phyloP scores from a whole-genome alignment of 2,888 invertebrate species.

The Caenorhabditis drosophilae region DNA sequence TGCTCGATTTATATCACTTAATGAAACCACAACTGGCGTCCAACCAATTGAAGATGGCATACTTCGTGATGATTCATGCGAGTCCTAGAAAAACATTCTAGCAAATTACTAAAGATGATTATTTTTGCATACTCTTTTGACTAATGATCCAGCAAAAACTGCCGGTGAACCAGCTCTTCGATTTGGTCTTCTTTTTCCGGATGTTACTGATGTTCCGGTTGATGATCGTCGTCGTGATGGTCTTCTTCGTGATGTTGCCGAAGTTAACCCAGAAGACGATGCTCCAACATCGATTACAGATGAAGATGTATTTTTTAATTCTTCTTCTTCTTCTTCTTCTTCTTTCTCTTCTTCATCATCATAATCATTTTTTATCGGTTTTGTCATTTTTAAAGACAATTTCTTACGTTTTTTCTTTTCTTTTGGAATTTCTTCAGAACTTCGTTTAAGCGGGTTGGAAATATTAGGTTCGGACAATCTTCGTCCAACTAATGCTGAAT shows the following conservation, averaged over 20 bases:
- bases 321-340: too few species aligned
- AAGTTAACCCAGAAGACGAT: too few species aligned
- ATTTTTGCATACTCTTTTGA: constrained; percentile 13
- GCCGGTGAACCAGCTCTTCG: constrained; percentile 31
- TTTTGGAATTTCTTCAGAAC: too few species aligned
- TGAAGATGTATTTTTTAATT: too few species aligned
- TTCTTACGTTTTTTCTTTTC: too few species aligned
- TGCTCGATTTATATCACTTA: constrained; percentile 27
- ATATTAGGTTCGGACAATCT: too few species aligned
- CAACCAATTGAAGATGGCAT: constrained; percentile 39
- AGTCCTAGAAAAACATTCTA: constrained; percentile 8
- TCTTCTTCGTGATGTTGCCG: constrained; percentile 7
- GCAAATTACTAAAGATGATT: neutral
- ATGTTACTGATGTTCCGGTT: constrained; percentile 11
- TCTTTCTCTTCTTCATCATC: too few species aligned
- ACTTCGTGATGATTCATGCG: constrained; percentile 33
- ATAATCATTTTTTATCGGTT: too few species aligned
- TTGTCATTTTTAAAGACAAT: too few species aligned
- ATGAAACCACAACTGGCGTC: constrained; percentile 44
- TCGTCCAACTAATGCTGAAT: too few species aligned
- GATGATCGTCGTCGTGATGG: constrained; percentile 24
- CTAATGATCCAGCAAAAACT: constrained; percentile 22
- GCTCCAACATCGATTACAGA: too few species aligned
- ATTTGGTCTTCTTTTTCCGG: constrained; percentile 10
- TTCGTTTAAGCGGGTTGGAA: too few species aligned